Percentiles rank a stretch among this genome's conserved stretches.
Conservation (phyloP, 2,888 invertebrate species). For the Megalurothrips usitatus region DNA sequence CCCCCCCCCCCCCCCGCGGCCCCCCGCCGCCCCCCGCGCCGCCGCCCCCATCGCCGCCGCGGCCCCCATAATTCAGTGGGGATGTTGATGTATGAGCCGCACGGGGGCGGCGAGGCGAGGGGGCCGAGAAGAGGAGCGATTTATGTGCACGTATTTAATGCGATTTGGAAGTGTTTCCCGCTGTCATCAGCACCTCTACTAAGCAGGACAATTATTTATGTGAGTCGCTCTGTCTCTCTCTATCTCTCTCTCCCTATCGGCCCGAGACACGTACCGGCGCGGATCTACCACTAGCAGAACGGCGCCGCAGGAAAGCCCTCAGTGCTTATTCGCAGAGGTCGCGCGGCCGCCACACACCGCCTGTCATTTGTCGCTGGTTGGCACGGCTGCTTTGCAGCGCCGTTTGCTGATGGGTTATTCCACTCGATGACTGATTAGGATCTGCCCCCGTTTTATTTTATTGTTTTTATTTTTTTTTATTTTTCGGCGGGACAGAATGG, state of each 20-base stretch:
- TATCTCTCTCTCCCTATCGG: not conserved
- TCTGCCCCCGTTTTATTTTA: too few relatives aligned
- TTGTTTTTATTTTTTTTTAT: too few relatives aligned
- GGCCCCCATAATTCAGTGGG: slow-evolving; percentile 9
- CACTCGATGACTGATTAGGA: too few relatives aligned
- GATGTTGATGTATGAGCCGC: slow-evolving; percentile 22
- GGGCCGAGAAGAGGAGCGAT: not conserved
- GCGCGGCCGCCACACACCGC: too few relatives aligned
- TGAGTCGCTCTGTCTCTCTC: not conserved
- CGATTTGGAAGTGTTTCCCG: slow-evolving; percentile 24
- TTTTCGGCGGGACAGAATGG: too few relatives aligned
- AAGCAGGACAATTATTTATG: slow-evolving; percentile 22
- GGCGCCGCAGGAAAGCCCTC: too few relatives aligned
- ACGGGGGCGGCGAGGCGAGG: not conserved
- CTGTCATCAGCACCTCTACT: slow-evolving; percentile 16
- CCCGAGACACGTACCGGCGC: too few relatives aligned
- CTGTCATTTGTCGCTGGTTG: too few relatives aligned
- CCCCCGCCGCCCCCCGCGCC: not conserved
- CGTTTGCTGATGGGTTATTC: too few relatives aligned
- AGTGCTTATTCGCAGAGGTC: too few relatives aligned
- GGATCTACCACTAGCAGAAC: too few relatives aligned
- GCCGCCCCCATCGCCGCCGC: not conserved
- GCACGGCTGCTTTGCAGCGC: too few relatives aligned
- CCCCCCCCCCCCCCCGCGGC: not conserved
- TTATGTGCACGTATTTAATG: slow-evolving; percentile 25